Base-by-base conservation (phyloP, 2,888 invertebrate genomes). In the Entomobrya multifasciata region DNA sequence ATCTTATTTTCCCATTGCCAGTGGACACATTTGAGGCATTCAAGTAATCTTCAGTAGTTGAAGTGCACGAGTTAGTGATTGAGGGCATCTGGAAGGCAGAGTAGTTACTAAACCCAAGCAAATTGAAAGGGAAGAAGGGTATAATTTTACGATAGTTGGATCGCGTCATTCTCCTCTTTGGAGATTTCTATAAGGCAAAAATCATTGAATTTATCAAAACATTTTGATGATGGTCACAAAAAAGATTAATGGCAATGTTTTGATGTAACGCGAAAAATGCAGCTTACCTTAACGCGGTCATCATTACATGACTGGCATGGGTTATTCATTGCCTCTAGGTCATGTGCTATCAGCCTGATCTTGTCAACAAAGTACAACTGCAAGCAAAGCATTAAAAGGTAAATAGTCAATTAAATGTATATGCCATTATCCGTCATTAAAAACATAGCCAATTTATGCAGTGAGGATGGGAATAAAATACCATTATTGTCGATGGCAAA, bases 91-190 rank as follows among this genome's bases (percentile, higher is more conserved):
- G 84, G 47, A 84, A 84, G 17, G 84, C 84, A 47, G 55, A 70
- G 77, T 84, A 84, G 55, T 84, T 84, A 15, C 84, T 84, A 25
- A 87, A 77, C 10, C 87, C 81, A 11, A 82, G 67, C 1, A 87
- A 30, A 36, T 81, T 82, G 72, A 87, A 83, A 0, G 83, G 83
- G 30, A 83, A 87, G 27, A 77, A 76, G 44, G 83, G 72, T 11
- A 87, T 27, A n/a, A 87, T 82, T 55, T 65, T 77, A n/a, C 83
- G 65, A 36, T 87, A 87, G 60, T 84, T 77, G 41, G 78, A 44
- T 22, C 65, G 60, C 6, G 79, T 47, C 30, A 87, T 83, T 41
- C 87, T 57, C 57, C 87, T 55, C 72, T 82, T 87, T 20, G 87
- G 87, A 47, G 87, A 87, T 74, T 83, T 87, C 87, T 87, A 22